Conservation (phyloP, 1,140 invertebrate genomes). For the Scaptomyza graminum region DNA sequence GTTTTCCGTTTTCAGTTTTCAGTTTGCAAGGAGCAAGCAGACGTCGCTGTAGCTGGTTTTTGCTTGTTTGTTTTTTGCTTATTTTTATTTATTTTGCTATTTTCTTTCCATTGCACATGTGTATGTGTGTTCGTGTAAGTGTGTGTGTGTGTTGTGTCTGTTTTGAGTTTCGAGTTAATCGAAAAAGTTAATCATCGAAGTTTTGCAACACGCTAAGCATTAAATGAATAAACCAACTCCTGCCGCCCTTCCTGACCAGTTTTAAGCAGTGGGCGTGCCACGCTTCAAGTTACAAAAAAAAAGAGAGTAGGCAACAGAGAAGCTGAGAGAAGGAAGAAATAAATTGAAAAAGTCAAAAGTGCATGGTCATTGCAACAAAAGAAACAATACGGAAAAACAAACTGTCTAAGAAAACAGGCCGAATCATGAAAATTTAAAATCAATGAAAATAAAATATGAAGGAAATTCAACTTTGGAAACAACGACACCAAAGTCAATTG, state of each 20-base stretch:
- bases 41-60: slow-evolving; percentile 22
- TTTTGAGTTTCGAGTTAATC: slow-evolving; percentile 75
- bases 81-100: slow-evolving; percentile 50
- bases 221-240: slow-evolving; percentile 13
- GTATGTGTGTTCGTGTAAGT: slow-evolving; percentile 22
- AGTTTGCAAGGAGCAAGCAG: slow-evolving; percentile 33
- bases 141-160: slow-evolving; percentile 47
- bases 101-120: slow-evolving; percentile 61
- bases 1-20: slow-evolving; percentile 57
- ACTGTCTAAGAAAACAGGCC: too few relatives aligned
- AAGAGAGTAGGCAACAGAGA: too few relatives aligned
- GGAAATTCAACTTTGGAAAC: too few relatives aligned
- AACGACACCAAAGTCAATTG: too few relatives aligned
- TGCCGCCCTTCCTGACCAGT: not conserved
- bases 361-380: too few relatives aligned
- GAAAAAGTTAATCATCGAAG: slow-evolving; percentile 81
- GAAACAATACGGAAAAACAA: too few relatives aligned
- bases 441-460: too few relatives aligned
- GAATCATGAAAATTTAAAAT: too few relatives aligned
- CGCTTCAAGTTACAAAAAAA: too few relatives aligned
- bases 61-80: slow-evolving; percentile 33
- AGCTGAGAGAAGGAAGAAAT: not conserved
- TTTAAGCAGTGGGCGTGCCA: slow-evolving; percentile 3
- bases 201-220: slow-evolving; percentile 62
- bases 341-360: too few relatives aligned